Percentiles rank a stretch among this genome's conserved stretches.
Conservation (phyloP, 2,888 invertebrate species). For the Amphipoea oculea region DNA sequence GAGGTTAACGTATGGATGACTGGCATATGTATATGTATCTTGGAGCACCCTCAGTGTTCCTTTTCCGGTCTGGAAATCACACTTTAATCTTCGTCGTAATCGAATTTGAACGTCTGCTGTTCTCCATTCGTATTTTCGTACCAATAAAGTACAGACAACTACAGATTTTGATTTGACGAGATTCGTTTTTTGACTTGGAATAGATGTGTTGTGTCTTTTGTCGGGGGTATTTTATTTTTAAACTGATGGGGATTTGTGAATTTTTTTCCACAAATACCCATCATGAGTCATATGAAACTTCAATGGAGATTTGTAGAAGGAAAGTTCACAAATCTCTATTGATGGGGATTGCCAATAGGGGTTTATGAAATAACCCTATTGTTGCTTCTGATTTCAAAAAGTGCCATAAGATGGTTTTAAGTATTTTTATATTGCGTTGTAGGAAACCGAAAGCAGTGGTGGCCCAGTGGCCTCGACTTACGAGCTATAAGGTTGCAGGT, state of each 20-base stretch:
- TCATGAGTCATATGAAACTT: too few species aligned
- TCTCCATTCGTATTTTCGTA: background rate
- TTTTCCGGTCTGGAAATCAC: background rate
- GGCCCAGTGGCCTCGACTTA: background rate
- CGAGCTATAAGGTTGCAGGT: background rate
- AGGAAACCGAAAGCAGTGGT: background rate
- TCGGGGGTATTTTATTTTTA: too few species aligned
- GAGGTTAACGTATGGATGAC: background rate
- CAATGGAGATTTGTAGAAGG: too few species aligned
- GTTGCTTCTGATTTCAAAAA: background rate
- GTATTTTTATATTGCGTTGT: background rate
- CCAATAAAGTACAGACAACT: background rate
- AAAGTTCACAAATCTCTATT: too few species aligned
- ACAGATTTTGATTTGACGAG: background rate
- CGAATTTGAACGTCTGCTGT: background rate
- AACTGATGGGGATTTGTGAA: too few species aligned
- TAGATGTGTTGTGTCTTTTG: background rate
- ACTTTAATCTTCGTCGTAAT: background rate
- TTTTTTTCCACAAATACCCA: too few species aligned
- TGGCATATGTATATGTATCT: background rate
- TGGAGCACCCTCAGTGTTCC: background rate
- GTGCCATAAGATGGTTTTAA: background rate
- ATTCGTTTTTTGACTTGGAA: background rate
- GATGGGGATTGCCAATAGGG: too few species aligned
- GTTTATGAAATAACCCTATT: too few species aligned